A percentile compares a stretch with the other conserved stretches of the same genome.
phyloP scores from a whole-genome alignment of 2,797 vertebrate species.

The Girardinus metallicus region DNA sequence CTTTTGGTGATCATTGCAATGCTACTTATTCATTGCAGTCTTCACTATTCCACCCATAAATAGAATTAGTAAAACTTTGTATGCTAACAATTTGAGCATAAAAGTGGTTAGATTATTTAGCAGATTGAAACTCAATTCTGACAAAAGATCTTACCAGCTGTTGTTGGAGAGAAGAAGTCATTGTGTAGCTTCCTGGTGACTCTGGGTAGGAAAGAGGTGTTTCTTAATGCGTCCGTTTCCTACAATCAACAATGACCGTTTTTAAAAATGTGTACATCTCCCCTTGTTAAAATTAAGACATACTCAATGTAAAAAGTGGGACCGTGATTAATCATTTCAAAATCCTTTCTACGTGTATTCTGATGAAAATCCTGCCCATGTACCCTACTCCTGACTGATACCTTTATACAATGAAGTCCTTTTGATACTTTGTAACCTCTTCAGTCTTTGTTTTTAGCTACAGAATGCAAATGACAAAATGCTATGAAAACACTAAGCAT shows the following conservation, averaged over 20 bases:
- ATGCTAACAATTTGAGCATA: neutral
- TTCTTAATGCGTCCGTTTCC: conserved; percentile 25
- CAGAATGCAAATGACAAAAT: neutral
- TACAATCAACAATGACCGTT: conserved; percentile 25
- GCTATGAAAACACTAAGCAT: neutral
- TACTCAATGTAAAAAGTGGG: neutral
- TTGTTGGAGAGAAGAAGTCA: conserved; percentile 21
- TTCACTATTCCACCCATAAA: too few species aligned
- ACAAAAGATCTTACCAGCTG: conserved; percentile 41
- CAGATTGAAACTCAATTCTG: neutral
- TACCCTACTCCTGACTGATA: neutral
- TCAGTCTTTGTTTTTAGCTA: neutral
- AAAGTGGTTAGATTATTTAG: neutral
- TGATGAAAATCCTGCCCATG: neutral
- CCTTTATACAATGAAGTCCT: neutral
- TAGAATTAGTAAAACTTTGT: neutral
- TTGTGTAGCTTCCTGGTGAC: conserved; percentile 26
- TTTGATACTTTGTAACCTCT: neutral
- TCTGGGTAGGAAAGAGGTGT: conserved; percentile 1
- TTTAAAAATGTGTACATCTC: neutral
- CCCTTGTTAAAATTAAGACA: neutral
- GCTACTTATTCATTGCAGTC: too few species aligned
- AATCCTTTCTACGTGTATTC: neutral
- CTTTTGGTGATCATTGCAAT: neutral
- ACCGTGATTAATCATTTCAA: neutral